Conservation (phyloP, 2,888 invertebrate species). For the Pteria penguin region DNA sequence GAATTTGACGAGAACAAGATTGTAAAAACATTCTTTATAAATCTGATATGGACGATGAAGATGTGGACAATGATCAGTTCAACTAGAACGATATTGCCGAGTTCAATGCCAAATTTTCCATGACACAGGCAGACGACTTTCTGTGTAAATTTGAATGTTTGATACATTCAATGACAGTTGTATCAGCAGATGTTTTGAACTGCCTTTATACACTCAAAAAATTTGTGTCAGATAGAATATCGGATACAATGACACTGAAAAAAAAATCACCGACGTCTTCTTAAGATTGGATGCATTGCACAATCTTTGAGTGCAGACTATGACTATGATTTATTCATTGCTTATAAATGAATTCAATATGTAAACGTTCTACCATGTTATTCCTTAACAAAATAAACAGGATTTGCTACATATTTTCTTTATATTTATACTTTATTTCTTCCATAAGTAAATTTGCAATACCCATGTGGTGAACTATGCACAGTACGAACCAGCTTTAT, state of each 20-base stretch:
- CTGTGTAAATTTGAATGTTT: background rate
- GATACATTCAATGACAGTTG: too few species aligned
- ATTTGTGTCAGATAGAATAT: background rate
- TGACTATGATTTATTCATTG: background rate
- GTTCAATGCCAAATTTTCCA: background rate
- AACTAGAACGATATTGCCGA: background rate
- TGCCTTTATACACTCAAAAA: background rate
- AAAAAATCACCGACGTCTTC: background rate
- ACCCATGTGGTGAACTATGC: background rate
- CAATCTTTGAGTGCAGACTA: background rate
- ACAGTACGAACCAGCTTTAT: background rate
- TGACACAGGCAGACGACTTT: background rate
- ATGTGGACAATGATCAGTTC: background rate
- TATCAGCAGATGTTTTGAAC: too few species aligned
- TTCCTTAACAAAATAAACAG: background rate
- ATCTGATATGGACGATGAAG: background rate
- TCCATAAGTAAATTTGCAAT: background rate
- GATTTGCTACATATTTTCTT: background rate
- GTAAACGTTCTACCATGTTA: background rate
- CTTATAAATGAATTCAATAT: background rate
- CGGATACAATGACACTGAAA: background rate
- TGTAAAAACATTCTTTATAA: too few species aligned
- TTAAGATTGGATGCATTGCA: background rate
- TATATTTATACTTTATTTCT: background rate
- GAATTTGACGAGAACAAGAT: background rate